These are phyloP conservation scores for Lucilia sericata DNA, from an alignment of 1,140 invertebrate species.

Conservation along the genomic window DNA sequence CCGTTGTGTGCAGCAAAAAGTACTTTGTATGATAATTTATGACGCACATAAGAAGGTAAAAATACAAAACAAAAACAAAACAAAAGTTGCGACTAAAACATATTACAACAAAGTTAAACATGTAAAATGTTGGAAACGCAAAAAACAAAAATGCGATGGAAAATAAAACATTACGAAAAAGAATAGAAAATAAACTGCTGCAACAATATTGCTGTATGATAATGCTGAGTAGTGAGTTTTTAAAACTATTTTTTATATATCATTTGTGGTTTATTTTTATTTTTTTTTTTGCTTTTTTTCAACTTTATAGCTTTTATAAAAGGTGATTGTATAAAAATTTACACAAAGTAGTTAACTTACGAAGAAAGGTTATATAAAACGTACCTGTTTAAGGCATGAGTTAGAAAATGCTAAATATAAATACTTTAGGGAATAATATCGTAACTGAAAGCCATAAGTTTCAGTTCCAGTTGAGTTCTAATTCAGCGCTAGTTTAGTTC, in stretches of 20 bases:
- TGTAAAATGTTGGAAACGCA: not conserved
- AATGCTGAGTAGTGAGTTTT: not conserved
- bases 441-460: no score
- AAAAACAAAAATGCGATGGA: not conserved
- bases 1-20: not conserved
- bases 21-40: slow-evolving; percentile 2
- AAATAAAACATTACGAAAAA: not conserved
- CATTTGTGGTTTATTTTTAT: no score
- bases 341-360: no score
- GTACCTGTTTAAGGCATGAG: no score
- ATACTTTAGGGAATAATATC: no score
- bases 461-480: no score
- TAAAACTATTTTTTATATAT: not conserved
- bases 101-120: not conserved
- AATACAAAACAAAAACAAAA: no score
- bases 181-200: not conserved
- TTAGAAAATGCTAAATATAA: no score
- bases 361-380: no score
- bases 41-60: not conserved
- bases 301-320: not conserved
- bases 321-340: not conserved
- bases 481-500: no score
- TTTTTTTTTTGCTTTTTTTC: no score
- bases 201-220: not conserved
- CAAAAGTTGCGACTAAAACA: not conserved